Evolutionary conservation across 2,113 vertebrate species (phyloP).

Genomic region (Lampris incognitus): DNA sequence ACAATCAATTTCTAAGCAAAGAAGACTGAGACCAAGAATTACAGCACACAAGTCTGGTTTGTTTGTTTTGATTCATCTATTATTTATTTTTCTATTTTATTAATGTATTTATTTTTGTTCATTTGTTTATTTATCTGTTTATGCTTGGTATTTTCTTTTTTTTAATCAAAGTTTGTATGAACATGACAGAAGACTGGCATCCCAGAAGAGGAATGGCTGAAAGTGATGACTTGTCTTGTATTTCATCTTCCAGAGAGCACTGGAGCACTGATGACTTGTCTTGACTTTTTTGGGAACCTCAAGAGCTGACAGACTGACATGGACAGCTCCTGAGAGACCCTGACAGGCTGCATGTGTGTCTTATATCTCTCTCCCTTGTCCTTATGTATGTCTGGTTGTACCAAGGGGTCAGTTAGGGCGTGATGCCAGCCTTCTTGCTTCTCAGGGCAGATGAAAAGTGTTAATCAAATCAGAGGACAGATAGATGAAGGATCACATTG

Average conservation of each 20-base stretch:
- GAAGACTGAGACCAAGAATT: slow-evolving; percentile 44
- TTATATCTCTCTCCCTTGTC: slow-evolving; percentile 21
- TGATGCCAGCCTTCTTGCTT: background rate
- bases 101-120: slow-evolving; percentile 11
- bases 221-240: slow-evolving; percentile 73
- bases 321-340: slow-evolving; percentile 52
- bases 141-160: slow-evolving; percentile 1
- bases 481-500: background rate
- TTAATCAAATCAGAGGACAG: background rate
- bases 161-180: slow-evolving; percentile 20
- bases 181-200: slow-evolving; percentile 53
- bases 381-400: background rate
- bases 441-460: background rate
- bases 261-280: slow-evolving; percentile 38
- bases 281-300: slow-evolving; percentile 61
- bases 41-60: background rate
- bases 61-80: slow-evolving; percentile 10
- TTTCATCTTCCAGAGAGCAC: slow-evolving; percentile 40
- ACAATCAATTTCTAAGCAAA: slow-evolving; percentile 57
- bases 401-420: slow-evolving; percentile 6
- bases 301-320: slow-evolving; percentile 65
- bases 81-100: background rate
- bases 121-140: background rate
- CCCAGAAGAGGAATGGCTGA: slow-evolving; percentile 60
- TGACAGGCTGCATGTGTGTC: slow-evolving; percentile 39